Evolutionary conservation across 2,113 vertebrate genomes (phyloP).

Genomic region (Crocuta crocuta): DNA sequence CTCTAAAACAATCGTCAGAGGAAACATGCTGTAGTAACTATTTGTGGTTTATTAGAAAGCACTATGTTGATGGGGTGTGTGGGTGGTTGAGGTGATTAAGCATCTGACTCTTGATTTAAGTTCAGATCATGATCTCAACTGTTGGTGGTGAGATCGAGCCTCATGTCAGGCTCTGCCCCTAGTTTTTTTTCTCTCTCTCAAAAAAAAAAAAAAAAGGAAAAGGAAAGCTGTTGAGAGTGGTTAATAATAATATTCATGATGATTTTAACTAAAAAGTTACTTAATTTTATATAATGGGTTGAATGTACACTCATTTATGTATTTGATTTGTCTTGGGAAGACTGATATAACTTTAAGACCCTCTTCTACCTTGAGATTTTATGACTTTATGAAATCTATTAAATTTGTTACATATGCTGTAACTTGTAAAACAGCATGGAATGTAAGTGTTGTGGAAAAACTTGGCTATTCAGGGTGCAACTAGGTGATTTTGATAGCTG

Average conservation of each 20-base stretch:
- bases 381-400: neutral
- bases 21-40: neutral
- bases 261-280: conserved; percentile 19
- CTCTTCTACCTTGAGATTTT: neutral
- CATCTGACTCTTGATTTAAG: no score
- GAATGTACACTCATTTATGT: neutral
- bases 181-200: no score
- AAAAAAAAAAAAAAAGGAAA: no score
- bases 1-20: neutral
- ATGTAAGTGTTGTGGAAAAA: neutral
- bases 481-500: neutral
- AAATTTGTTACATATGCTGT: neutral
- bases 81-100: no score
- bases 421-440: neutral
- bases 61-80: neutral
- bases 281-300: conserved; percentile 25
- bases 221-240: neutral
- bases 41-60: neutral
- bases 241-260: neutral
- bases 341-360: neutral
- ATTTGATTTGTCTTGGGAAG: neutral
- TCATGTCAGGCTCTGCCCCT: no score
- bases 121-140: no score
- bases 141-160: no score
- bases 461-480: neutral